These are phyloP conservation scores for Dendrolimus houi DNA, from an alignment of 2,888 invertebrate genomes.

Conservation along the genomic window DNA sequence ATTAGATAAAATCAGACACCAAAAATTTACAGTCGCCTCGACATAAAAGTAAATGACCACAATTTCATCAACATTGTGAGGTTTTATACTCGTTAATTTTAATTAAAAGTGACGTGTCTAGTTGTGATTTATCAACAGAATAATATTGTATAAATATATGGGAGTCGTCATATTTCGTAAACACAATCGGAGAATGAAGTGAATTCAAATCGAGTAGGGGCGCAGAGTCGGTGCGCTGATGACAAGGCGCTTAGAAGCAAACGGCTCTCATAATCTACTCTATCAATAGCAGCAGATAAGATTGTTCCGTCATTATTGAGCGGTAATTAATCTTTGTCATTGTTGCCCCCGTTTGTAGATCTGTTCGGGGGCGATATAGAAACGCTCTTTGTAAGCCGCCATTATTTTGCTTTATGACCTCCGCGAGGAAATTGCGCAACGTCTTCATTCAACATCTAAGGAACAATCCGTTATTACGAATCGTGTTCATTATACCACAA, in stretches of 20 bases:
- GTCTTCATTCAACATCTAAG: slow-evolving; percentile 8
- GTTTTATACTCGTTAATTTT: neutral
- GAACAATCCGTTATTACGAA: slow-evolving; percentile 7
- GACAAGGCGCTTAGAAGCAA: slow-evolving; percentile 31
- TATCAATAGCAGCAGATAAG: slow-evolving; percentile 49
- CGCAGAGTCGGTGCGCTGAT: slow-evolving; percentile 16
- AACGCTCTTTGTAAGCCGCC: slow-evolving; percentile 25
- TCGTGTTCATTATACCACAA: slow-evolving; percentile 6
- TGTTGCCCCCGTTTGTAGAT: slow-evolving; percentile 48
- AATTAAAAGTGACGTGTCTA: neutral
- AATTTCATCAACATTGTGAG: neutral
- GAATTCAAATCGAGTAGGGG: slow-evolving; percentile 6
- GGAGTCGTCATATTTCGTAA: slow-evolving; percentile 6
- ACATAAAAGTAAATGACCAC: slow-evolving; percentile 5
- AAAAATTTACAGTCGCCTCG: slow-evolving; percentile 18
- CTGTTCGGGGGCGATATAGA: slow-evolving; percentile 31
- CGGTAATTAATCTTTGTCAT: slow-evolving; percentile 63
- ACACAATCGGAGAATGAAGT: slow-evolving; percentile 7
- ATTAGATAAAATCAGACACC: slow-evolving; percentile 23
- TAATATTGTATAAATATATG: too few species aligned
- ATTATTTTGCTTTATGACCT: slow-evolving; percentile 24
- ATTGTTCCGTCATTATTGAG: slow-evolving; percentile 53
- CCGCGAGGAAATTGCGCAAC: slow-evolving; percentile 14
- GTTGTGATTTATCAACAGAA: too few species aligned
- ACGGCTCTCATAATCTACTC: slow-evolving; percentile 40